Evolutionary conservation across 2,797 vertebrate species (phyloP), one percentile per base, ranked within the genome.

Genomic region (Pseudomugil tenellus): DNA sequence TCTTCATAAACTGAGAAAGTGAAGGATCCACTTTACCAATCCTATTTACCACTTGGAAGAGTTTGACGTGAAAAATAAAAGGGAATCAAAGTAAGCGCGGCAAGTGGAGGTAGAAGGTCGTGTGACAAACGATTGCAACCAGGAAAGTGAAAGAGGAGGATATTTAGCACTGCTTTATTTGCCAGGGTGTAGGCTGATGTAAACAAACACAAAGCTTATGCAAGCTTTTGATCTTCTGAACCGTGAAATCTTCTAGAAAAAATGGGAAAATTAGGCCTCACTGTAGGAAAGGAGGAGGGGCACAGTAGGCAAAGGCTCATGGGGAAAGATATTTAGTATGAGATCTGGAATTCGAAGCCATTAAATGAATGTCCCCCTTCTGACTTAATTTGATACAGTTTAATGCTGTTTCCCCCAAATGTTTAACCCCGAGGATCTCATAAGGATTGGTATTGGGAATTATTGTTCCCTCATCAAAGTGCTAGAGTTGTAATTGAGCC

Each of bases 211-310:
- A 28, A 79, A 85, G 89, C 89, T 92, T 87, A 90, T 84, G 82
- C 81, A 84, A 90, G 91, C 89, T 89, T 93, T 93, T 94, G 91
- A 94, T 92, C 90, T 92, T 43, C 71, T 92, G 89, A 92, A 91
- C 91, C 74, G 58, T 92, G 88, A 92, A 91, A 92, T 92, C 81
- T 87, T 89, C 89, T 85, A 31, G 74, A 74, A 71, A 90, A 92
- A 90, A 91, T 82, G 85, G 85, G 82, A 88, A 92, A 93, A 92
- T 91, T 90, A 87, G 91, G 82, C 87, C 81, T 89, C 84, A 59
- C 85, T 84, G 76, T 67, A 32, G 85, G 77, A 81, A 73, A 66
- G 83, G 76, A 69, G 84, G 86, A 76, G 87, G 84, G 79, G 83
- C 78, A 46, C 71, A 56, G 68, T 59, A 78, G 71, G 81, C 77